phyloP scores from a whole-genome alignment of 2,113 vertebrate genomes.

The Crocuta crocuta region DNA sequence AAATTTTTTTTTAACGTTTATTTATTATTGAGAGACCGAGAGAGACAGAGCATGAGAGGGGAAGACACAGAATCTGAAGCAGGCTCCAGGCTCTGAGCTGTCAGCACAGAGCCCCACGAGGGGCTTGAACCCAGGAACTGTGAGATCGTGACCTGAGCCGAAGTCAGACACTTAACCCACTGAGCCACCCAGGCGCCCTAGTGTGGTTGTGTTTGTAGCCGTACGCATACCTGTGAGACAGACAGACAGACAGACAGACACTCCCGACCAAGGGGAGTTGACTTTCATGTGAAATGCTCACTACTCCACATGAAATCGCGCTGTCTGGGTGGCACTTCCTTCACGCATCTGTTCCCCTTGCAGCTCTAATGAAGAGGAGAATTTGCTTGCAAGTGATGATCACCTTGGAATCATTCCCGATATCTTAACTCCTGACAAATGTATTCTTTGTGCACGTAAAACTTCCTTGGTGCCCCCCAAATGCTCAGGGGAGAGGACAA shows the following conservation, averaged over 20 bases:
- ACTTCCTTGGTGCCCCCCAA: background rate
- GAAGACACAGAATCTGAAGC: too few relatives aligned
- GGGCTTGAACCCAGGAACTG: too few relatives aligned
- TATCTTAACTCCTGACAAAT: slow-evolving; percentile 14
- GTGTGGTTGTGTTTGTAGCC: background rate
- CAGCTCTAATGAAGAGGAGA: slow-evolving; percentile 54
- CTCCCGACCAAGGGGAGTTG: background rate
- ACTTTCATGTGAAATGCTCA: background rate
- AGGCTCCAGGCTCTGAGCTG: too few relatives aligned
- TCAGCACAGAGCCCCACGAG: too few relatives aligned
- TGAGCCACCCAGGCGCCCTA: too few relatives aligned
- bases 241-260: background rate
- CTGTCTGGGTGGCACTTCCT: slow-evolving; percentile 6
- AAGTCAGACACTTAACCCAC: too few relatives aligned
- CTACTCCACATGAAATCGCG: slow-evolving; percentile 10
- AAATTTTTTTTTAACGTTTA: too few relatives aligned
- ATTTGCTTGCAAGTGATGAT: slow-evolving; percentile 52
- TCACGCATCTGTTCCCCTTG: background rate
- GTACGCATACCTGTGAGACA: background rate
- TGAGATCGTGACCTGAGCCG: too few relatives aligned
- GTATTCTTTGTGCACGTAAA: slow-evolving; percentile 51
- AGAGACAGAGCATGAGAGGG: too few relatives aligned
- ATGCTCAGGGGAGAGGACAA: slow-evolving; percentile 65
- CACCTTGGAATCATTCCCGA: slow-evolving; percentile 46
- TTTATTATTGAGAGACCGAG: too few relatives aligned